Evolutionary conservation across 2,113 vertebrate genomes (phyloP), one percentile per base, ranked within the genome.

Genomic region (Syngnathus typhle): DNA sequence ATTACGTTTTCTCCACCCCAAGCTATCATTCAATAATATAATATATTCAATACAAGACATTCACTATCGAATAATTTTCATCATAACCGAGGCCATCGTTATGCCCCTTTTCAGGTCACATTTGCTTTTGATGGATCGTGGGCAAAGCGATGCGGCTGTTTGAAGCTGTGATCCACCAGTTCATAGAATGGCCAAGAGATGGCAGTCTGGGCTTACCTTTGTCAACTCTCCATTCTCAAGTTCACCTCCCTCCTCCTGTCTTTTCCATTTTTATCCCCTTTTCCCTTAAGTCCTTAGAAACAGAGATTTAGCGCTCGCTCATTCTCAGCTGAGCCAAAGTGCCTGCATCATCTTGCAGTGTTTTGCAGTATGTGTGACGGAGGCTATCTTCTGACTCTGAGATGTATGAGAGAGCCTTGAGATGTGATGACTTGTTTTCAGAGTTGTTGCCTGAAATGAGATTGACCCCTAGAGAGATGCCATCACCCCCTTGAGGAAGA

Each of bases 231-330:
- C 67, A 19, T 1, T 64, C 64, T 69, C 55, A 51, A 11, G 21
- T 69, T 71, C 76, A 67, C 75, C 77, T 68, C 83, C 72, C 82
- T 70, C 74, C 55, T 55, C 49, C 68, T 73, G 55, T 77, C 64
- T 75, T 85, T 87, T 85, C 83, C 78, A 83, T 89, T 84, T 88
- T 84, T 89, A 83, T 83, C 83, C 69, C 69, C 74, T 85, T 86
- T 85, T 69, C 70, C 85, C 68, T 59, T 73, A 79, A 80, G 79
- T 83, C 75, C 87, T 82, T 88, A 81, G 83, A 88, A 86, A 89
- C 86, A 84, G 83, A 82, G 71, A 78, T 77, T 81, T 62, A 63
- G 67, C 69, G 64, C 74, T 68, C 64, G 65, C 64, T 74, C 66
- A 49, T 67, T 69, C 65, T 47, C 69, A 21, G 59, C 71, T 81